Percentiles rank a stretch among this genome's conserved stretches.
These are phyloP conservation scores for Malacoctenus gilli DNA, from an alignment of 2,797 vertebrate species.

Conservation along the genomic window DNA sequence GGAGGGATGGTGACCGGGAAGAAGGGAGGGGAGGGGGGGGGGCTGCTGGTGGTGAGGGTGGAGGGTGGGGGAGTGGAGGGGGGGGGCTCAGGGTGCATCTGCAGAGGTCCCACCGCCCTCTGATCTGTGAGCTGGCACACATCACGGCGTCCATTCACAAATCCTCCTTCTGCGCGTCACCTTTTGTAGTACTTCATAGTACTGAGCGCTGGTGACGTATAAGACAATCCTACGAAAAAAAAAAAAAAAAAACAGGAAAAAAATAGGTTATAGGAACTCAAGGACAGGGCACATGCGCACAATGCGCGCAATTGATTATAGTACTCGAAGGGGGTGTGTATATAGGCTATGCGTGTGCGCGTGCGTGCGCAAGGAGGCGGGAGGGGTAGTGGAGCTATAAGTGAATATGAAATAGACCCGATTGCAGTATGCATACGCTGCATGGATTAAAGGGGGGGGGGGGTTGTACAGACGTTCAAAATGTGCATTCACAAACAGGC, in stretches of 20 bases:
- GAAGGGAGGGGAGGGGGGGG: slow-evolving; percentile 28
- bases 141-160: slow-evolving; percentile 87
- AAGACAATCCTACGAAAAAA: slow-evolving; percentile 69
- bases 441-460: slow-evolving; percentile 9
- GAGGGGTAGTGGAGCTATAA: slow-evolving; percentile 48
- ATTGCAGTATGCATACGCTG: slow-evolving; percentile 33
- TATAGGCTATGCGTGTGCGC: slow-evolving; percentile 10
- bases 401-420: slow-evolving; percentile 59
- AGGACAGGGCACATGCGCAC: slow-evolving; percentile 78
- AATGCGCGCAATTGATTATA: slow-evolving; percentile 54
- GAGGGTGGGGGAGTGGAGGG: slow-evolving; percentile 35
- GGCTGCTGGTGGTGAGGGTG: neutral
- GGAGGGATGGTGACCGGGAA: slow-evolving; percentile 1
- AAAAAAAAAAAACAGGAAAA: slow-evolving; percentile 21
- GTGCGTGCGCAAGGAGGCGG: neutral
- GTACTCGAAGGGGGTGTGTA: slow-evolving; percentile 40
- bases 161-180: slow-evolving; percentile 79
- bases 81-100: slow-evolving; percentile 76
- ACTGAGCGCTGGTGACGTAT: slow-evolving; percentile 73
- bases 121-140: slow-evolving; percentile 84
- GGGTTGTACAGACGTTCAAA: slow-evolving; percentile 21
- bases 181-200: slow-evolving; percentile 78
- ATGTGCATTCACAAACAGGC: neutral
- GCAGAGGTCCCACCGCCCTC: slow-evolving; percentile 79
- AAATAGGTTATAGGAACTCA: slow-evolving; percentile 75